A percentile compares a stretch with the other conserved stretches of the same genome.
Evolutionary conservation across 2,797 vertebrate genomes (phyloP).

Genomic region (Acanthopagrus latus): DNA sequence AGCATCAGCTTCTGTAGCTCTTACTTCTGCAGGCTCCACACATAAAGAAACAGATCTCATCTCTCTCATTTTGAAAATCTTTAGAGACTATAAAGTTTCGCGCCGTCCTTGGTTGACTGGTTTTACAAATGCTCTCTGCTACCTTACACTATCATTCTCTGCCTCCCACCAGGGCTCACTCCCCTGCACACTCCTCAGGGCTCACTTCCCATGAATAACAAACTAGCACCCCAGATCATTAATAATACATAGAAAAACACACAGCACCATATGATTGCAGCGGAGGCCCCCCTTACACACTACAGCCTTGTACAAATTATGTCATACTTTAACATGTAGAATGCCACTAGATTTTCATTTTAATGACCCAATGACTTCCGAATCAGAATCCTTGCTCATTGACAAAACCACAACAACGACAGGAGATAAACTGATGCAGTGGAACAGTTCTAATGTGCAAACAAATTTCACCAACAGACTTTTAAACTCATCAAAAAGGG

Average conservation of each 20-base stretch:
- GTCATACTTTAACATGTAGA: background rate
- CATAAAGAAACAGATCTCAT: background rate
- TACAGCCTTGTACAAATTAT: too few species aligned
- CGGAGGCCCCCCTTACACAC: background rate
- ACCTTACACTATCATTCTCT: constrained; percentile 19
- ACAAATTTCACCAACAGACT: constrained; percentile 27
- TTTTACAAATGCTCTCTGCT: constrained; percentile 52
- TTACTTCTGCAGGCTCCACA: background rate
- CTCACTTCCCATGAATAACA: constrained; percentile 60
- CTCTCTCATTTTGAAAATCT: constrained; percentile 28
- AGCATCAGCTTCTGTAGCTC: background rate
- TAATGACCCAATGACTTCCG: too few species aligned
- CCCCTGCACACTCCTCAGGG: constrained; percentile 32
- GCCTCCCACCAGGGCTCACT: constrained; percentile 21
- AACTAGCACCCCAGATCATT: constrained; percentile 49
- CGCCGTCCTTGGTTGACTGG: constrained; percentile 19
- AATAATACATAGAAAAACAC: constrained; percentile 56
- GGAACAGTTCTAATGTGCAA: constrained; percentile 1
- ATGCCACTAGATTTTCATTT: background rate
- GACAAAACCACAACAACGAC: background rate
- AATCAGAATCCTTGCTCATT: background rate
- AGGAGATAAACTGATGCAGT: constrained; percentile 27
- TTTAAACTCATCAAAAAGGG: constrained; percentile 11
- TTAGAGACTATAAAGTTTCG: constrained; percentile 15
- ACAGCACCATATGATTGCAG: constrained; percentile 17